phyloP scores from a whole-genome alignment of 2,888 invertebrate genomes.

The Chymomyza fuscimana region DNA sequence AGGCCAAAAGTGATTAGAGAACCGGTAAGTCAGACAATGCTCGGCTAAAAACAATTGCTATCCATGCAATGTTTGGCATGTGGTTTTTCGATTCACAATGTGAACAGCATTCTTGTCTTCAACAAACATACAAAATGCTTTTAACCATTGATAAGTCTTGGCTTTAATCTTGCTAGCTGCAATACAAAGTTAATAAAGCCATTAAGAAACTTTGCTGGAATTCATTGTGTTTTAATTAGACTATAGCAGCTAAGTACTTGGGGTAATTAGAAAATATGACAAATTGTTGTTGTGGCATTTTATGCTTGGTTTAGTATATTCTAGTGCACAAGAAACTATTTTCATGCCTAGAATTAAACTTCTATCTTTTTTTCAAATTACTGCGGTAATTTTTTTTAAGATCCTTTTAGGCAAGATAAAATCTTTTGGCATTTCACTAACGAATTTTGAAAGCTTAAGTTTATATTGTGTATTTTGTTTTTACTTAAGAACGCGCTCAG shows the following conservation, averaged over 20 bases:
- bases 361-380: no score
- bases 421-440: no score
- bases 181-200: background rate
- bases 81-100: background rate
- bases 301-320: background rate
- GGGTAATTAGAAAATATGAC: background rate
- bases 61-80: background rate
- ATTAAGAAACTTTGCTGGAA: background rate
- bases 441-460: no score
- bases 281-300: background rate
- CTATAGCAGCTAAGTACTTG: background rate
- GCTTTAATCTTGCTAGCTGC: background rate
- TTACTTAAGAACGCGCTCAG: no score
- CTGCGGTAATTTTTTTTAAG: no score
- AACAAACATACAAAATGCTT: slow-evolving; percentile 12
- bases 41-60: background rate
- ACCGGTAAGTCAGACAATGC: background rate
- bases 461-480: no score
- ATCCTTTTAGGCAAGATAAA: no score
- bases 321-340: no score
- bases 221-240: background rate
- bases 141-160: background rate
- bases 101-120: background rate
- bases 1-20: slow-evolving; percentile 60
- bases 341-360: no score